Base-by-base conservation (phyloP, 2,888 invertebrate genomes). In the Dilophus febrilis region DNA sequence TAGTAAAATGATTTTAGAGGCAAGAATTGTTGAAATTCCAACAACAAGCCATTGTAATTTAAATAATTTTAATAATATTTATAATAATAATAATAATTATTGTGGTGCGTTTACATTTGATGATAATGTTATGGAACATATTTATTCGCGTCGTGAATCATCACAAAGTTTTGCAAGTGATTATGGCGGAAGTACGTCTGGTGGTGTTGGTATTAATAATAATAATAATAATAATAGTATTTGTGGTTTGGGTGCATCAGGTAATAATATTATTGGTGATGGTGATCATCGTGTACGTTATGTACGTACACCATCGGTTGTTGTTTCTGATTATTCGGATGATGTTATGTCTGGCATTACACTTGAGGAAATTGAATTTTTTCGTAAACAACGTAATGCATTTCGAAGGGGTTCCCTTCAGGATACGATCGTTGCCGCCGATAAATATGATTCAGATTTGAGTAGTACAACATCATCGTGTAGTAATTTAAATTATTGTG, bases 311-410 rank as follows among this genome's bases (percentile, higher is more conserved):
- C 87, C 87, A 0, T 85, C 85, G 40, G 85, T 87, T 35, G 84
- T 87, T 3, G 83, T 87, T 32, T 85, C 84, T 53, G 87, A 87
- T 57, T 85, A 85, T 53, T 84, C 84, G 0, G 85, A 85, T 52
- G 84, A 76, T 51, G 63, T 70, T 6, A 63, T 68, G 49, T 62
- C 61, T 40, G 69, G 70, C 37, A 59, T 72, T 14, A 70, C 69
- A 19, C 58, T 72, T 33, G 72, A 72, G 49, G 72, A 72, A 48
- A 67, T 72, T 45, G 72, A 72, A 49, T 70, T 68, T 51, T 68
- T 71, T 49, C 61, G 69, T 3, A 61, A 60, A 47, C 66, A 66
- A 44, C 56, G 67, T 13, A 22, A 22, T 8, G 19, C 28, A 30
- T 30, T 3, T 7, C 55, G 58, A 22, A 49, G 56, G 13, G 50